Base-by-base conservation (phyloP, 2,797 vertebrate genomes). In the Euphonia xanthogaster region DNA sequence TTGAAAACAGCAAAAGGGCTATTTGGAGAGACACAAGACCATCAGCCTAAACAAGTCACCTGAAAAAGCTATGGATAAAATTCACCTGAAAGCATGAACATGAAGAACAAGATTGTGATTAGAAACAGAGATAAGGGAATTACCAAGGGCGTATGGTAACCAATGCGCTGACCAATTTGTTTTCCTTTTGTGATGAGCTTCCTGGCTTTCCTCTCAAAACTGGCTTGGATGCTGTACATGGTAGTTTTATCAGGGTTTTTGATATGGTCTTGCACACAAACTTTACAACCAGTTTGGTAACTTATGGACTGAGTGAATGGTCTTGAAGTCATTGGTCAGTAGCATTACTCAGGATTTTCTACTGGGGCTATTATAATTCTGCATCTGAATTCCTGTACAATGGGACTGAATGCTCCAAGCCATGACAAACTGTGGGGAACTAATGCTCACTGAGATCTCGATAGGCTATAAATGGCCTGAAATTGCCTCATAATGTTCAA, bases 181-280 rank as follows among this genome's bases (percentile, higher is more conserved):
- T 86, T 63, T 18, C 7, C 8, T 88, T 76, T 48, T 42, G 19
- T 53, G 15, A 31, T 31, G n/a, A 86, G 10, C 25, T 54, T 63
- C 7, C 15, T 60, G 25, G 12, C 7, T 77, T 6, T n/a, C 15
- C 4, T 77, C 37, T 55, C 20, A 55, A 45, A 28, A 18, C 40
- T 42, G 21, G 31, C 68, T 5, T 19, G 6, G 12, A 27, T 45
- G 15, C 14, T 44, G 12, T 18, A 27, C 11, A 3, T 0, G 0
- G 16, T 51, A 31, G 15, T 19, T 86, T 70, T 27, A 33, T 40
- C 9, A 22, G 35, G 1, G 3, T 37, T 25, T 77, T 60, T 60
- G 11, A 30, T 13, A 6, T 24, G 30, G 35, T 27, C 25, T 86
- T 73, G 8, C 9, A 14, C 7, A n/a, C 17, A 68, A 54, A n/a